Conservation (phyloP, 2,797 vertebrate genomes). For the Sylvia borin region DNA sequence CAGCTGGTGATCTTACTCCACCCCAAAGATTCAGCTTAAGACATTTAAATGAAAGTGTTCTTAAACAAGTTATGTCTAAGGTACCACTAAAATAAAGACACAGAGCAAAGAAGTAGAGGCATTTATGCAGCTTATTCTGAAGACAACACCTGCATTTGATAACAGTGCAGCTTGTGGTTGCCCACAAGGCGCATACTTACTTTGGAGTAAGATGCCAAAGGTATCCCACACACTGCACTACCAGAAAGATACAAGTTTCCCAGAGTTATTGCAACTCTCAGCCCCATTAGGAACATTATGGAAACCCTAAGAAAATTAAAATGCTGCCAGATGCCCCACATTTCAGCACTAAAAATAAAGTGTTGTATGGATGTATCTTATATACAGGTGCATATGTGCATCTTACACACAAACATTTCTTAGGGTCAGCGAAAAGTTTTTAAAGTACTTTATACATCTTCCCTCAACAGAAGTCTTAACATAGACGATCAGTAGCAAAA, state of each 20-base stretch:
- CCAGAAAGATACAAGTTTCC: accelerated
- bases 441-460: neutral
- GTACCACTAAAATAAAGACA: neutral
- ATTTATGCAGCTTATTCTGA: neutral
- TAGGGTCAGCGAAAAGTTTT: neutral
- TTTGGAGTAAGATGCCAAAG: neutral
- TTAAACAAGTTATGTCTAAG: neutral
- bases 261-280: accelerated
- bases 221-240: neutral
- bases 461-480: neutral
- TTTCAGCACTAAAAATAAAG: neutral
- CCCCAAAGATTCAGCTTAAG: neutral
- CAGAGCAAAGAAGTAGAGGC: accelerated
- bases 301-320: neutral
- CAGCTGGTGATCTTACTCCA: neutral
- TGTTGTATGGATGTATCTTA: neutral
- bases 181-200: neutral
- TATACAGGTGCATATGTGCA: neutral
- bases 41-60: neutral
- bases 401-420: neutral
- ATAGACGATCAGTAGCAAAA: neutral
- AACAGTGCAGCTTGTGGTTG: neutral
- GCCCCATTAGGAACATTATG: accelerated
- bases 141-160: neutral
- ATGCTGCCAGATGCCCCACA: neutral